Base-by-base conservation (phyloP, 1,140 invertebrate species). In the Tetramorium alpestre region DNA sequence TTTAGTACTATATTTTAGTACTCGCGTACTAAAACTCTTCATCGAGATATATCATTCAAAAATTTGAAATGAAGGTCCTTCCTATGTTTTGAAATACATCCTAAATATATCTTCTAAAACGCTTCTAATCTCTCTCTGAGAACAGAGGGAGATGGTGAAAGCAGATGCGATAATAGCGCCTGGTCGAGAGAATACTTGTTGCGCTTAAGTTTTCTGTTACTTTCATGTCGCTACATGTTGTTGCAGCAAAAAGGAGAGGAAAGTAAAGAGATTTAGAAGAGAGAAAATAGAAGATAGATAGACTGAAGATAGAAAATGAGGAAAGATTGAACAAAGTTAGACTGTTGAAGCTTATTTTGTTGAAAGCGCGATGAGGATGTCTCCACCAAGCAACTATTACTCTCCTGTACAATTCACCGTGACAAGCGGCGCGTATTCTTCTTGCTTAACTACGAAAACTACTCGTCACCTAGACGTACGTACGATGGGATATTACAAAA, bases 21-120 rank as follows among this genome's bases (percentile, higher is more conserved):
- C 56, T 8, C 28, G 25, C 18, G 16, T 56, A 69, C 49, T 75
- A 72, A 10, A 51, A 70, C 18, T 56, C n/a, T 75, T 75, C 56
- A 28, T 76, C 38, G 41, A 56, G 41, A 51, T 75, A 56, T 28
- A 56, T 70, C 41, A 47, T 49, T 73, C 16, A 18, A 73, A 54
- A 51, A 49, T 76, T 60, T 6, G 72, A 58, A 58, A 44, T 76
- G 8, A 58, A 76, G n/a, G 11, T 41, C 3, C 10, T 56, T 33
- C 44, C 69, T 54, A 28, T 8, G 16, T 51, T 56, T 10, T 73
- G 10, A 60, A 1, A 10, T 58, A 76, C 22, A 38, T 11, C 7
- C 18, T 76, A 33, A 41, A 58, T 44, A 75, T 58, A 58, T 76
- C 22, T 76, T 6, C n/a, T 41, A 76, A 60, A 60, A 76, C 38